phyloP scores from a whole-genome alignment of 2,797 vertebrate genomes.

The Rhabdophis nuchalis region DNA sequence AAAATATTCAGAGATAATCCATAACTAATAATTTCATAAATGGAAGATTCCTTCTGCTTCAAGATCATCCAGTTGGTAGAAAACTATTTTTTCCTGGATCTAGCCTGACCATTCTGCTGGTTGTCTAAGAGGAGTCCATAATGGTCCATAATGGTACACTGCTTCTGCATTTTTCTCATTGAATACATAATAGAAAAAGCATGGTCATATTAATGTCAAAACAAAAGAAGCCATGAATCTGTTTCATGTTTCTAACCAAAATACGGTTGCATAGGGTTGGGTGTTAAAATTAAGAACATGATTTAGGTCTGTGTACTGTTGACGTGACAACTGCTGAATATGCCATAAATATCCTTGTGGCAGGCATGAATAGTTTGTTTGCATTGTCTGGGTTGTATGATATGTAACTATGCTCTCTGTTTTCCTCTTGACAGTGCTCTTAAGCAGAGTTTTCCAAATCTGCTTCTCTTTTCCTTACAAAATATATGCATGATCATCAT shows the following conservation, averaged over 20 bases:
- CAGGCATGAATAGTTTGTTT: constrained; percentile 70
- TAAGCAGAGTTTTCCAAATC: constrained; percentile 30
- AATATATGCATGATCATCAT: not conserved
- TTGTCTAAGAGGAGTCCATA: constrained; percentile 6
- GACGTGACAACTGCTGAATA: constrained; percentile 75
- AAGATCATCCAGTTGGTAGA: not conserved
- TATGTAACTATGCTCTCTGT: constrained; percentile 65
- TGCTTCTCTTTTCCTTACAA: not conserved
- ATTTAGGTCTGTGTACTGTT: constrained; percentile 69
- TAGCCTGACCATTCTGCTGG: not conserved
- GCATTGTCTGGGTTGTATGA: constrained; percentile 64
- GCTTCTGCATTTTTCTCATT: constrained; percentile 29
- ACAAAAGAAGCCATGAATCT: constrained; percentile 38
- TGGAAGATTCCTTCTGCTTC: not conserved
- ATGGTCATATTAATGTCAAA: constrained; percentile 38
- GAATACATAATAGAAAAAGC: constrained; percentile 22
- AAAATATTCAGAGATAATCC: not conserved
- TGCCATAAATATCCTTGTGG: constrained; percentile 74
- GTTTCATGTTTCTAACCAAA: constrained; percentile 59
- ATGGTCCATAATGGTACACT: constrained; percentile 61
- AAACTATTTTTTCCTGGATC: not conserved
- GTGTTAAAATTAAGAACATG: constrained; percentile 67
- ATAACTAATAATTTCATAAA: not conserved
- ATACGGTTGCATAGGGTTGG: constrained; percentile 54
- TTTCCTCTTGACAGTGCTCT: constrained; percentile 53